Evolutionary conservation across 2,797 vertebrate genomes (phyloP), one percentile per base, ranked within the genome.

Genomic region (Leuciscus waleckii): DNA sequence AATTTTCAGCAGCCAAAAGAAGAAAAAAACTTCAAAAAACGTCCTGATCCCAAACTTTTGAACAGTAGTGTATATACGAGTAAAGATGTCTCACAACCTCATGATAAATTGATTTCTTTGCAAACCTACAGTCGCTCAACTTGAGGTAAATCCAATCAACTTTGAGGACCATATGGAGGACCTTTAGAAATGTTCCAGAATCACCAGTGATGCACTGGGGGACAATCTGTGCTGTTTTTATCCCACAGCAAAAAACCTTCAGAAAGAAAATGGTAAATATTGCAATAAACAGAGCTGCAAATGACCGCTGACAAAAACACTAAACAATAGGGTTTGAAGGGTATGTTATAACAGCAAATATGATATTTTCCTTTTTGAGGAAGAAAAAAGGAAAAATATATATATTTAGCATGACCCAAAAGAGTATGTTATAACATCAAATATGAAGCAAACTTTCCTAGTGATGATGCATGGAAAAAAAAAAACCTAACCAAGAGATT

Each of bases 271-370:
- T 2, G 7, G 23, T 46, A 26, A 76, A 76, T 65, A 65, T 65
- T 37, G 65, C 67, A 39, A 39, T 23, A 81, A 51, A 81, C 32
- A 81, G 6, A 1, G 7, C 29, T 65, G 63, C 58, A 41, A 61
- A 7, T n/a, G 26, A 74, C 26, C 3, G 2, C 21, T 65, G 14
- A 19, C 14, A 49, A 67, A 37, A 83, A 51, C 16, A 67, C 81
- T 68, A 54, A 77, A 56, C 81, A 65, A 75, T 23, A 17, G 0
- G 6, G 6, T 68, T 54, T 83, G 43, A 68, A 84, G 54, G 81
- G 54, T n/a, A 61, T 82, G 70, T 82, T 74, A 29, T 82, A 35
- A 63, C 81, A 63, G 8, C 11, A 83, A 83, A 83, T 67, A 83
- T n/a, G 41, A 14, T 63, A 63, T 74, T 65, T 65, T 65, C 56